A percentile compares a stretch with the other conserved stretches of the same genome.
These are phyloP conservation scores for Eulemur coronatus DNA, from an alignment of 2,797 vertebrate species.

Conservation along the genomic window DNA sequence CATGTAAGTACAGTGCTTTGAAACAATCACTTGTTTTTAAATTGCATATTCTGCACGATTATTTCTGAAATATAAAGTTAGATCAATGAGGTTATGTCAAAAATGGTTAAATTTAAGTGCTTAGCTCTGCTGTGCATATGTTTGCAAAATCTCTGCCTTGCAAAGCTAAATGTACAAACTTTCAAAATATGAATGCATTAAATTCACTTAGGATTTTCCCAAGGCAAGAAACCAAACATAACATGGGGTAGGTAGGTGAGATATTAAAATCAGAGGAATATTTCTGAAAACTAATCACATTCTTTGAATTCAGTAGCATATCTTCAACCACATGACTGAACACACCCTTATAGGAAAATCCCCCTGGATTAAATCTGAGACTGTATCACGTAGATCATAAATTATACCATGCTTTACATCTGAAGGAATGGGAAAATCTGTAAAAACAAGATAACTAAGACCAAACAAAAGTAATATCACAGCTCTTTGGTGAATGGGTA, in stretches of 20 bases:
- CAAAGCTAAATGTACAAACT: background rate
- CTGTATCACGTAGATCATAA: background rate
- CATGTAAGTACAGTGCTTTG: background rate
- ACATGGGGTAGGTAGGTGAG: background rate
- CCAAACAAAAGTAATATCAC: background rate
- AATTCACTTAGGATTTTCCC: background rate
- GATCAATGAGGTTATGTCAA: background rate
- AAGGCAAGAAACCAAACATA: slow-evolving; percentile 15
- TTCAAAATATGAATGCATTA: slow-evolving; percentile 10
- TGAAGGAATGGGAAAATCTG: slow-evolving; percentile 22
- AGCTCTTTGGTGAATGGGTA: background rate
- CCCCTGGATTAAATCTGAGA: background rate
- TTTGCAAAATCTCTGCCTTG: background rate
- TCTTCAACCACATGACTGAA: slow-evolving; percentile 33
- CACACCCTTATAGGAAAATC: background rate
- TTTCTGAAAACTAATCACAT: slow-evolving; percentile 10
- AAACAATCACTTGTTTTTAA: background rate
- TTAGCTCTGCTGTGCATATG: background rate
- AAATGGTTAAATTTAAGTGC: background rate
- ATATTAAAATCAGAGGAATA: slow-evolving; percentile 11
- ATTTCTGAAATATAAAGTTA: background rate
- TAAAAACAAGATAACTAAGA: background rate
- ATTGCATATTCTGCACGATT: background rate
- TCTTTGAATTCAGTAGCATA: slow-evolving; percentile 43
- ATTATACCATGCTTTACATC: background rate